Base-by-base conservation (phyloP, 2,888 invertebrate genomes). In the Drosophila stalkeri region DNA sequence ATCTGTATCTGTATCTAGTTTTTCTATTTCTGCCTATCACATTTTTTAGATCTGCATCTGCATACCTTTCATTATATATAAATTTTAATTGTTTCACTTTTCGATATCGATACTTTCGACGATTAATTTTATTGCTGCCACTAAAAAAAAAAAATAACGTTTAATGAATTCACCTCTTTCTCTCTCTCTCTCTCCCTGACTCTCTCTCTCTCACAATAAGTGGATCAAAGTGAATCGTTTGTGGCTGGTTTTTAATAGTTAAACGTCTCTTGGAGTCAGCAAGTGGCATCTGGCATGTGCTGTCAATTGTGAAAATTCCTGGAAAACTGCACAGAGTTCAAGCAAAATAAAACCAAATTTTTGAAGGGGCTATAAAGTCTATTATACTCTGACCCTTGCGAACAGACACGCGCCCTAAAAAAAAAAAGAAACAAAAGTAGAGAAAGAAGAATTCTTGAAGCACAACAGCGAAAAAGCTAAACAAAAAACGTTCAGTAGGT, bases 351-450 rank as follows among this genome's bases (percentile, higher is more conserved):
- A 47, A 37, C 12, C 33, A 46, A 62, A 8, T 61, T 7, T 51
- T 51, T 52, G 27, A 55, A 51, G 35, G 62, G 56, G 64, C 62
- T 49, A 62, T 77, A 78, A 78, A 51, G 44, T 65, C 46, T 39
- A 9, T 63, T 41, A 43, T 63, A 55, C 65, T 77, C 59, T 77
- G 69, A 74, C 66, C 80, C 73, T 65, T 23, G 39, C 18, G 20
- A 37, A 44, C n/a, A 79, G 82, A 82, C 88, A 87, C 82, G 88
- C 76, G 82, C 49, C 72, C 85, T 72, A 31, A 35, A 75, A 18
- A 39, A 20, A 14, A 27, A 46, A 35, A 74, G n/a, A 27, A 27
- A 27, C 5, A 27, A 27, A 51, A 80, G 20, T 41, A 35, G 20
- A 37, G 43, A 64, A 47, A 54, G 47, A 63, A 64, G 77, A 85